Conservation (phyloP, 2,888 invertebrate species). For the Euclidia mi region DNA sequence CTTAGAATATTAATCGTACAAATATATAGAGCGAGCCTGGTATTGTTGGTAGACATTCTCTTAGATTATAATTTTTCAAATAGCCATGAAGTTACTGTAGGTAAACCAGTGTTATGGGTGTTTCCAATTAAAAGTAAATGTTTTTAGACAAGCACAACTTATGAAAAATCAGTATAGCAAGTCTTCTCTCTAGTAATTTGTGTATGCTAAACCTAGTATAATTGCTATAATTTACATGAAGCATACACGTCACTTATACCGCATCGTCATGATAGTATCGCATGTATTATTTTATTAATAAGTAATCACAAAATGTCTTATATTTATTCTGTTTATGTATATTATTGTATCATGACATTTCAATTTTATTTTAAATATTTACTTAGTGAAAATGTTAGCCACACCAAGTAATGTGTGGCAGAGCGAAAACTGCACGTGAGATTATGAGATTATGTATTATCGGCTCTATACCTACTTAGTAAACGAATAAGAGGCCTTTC, state of each 20-base stretch:
- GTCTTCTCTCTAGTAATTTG: too few species aligned
- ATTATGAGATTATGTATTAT: conserved; percentile 48
- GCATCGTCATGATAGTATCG: conserved; percentile 8
- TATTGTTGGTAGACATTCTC: too few species aligned
- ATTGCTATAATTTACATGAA: conserved; percentile 56
- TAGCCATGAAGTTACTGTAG: too few species aligned
- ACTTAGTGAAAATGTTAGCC: conserved; percentile 23
- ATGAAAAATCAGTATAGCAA: too few species aligned
- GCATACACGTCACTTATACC: conserved; percentile 15
- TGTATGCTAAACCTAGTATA: conserved; percentile 28
- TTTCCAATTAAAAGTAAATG: too few species aligned
- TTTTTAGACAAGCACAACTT: neutral
- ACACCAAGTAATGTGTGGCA: conserved; percentile 15
- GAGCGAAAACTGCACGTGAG: conserved; percentile 34
- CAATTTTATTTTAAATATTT: conserved; percentile 22
- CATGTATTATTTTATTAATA: conserved; percentile 19
- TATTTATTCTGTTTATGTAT: conserved; percentile 20
- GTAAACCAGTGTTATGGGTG: too few species aligned
- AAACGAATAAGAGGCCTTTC: conserved; percentile 56
- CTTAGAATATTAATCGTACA: too few species aligned
- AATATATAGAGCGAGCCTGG: too few species aligned
- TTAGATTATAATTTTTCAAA: too few species aligned
- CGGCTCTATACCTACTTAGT: conserved; percentile 52
- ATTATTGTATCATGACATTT: conserved; percentile 21
- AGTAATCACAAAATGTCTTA: too few species aligned